These are phyloP conservation scores for Dioctria linearis DNA, from an alignment of 2,888 invertebrate genomes.

Conservation along the genomic window DNA sequence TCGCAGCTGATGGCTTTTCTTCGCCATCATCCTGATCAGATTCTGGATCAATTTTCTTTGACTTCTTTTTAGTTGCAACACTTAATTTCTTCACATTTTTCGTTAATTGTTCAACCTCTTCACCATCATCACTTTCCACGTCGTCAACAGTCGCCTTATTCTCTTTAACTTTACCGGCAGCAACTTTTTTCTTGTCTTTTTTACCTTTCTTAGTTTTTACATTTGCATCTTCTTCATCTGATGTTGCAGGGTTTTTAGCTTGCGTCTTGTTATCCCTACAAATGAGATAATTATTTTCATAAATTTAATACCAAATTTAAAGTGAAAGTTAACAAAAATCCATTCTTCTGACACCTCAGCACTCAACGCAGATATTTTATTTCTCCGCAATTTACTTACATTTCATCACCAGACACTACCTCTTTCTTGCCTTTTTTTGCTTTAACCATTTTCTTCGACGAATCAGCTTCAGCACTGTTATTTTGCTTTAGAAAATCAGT, in stretches of 20 bases:
- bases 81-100: slow-evolving; percentile 76
- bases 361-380: slow-evolving; percentile 11
- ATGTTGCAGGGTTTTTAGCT: slow-evolving; percentile 68
- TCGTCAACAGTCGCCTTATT: slow-evolving; percentile 65
- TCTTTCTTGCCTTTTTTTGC: slow-evolving; percentile 87
- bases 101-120: slow-evolving; percentile 71
- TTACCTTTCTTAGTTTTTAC: slow-evolving; percentile 65
- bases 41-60: slow-evolving; percentile 70
- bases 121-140: slow-evolving; percentile 71
- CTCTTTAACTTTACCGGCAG: slow-evolving; percentile 71
- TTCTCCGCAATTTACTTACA: slow-evolving; percentile 74
- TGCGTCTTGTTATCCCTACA: slow-evolving; percentile 76
- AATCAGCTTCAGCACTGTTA: slow-evolving; percentile 70
- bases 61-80: slow-evolving; percentile 73
- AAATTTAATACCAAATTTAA: slow-evolving; percentile 39
- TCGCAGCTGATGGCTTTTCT: slow-evolving; percentile 64
- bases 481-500: slow-evolving; percentile 50
- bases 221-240: slow-evolving; percentile 70
- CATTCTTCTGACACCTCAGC: slow-evolving; percentile 53
- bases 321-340: slow-evolving; percentile 58
- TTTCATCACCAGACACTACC: slow-evolving; percentile 81
- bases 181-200: slow-evolving; percentile 65
- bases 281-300: slow-evolving; percentile 28
- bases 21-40: slow-evolving; percentile 71
- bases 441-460: slow-evolving; percentile 78